Conservation (phyloP, 2,888 invertebrate genomes). For the Leptinotarsa rubiginosa region DNA sequence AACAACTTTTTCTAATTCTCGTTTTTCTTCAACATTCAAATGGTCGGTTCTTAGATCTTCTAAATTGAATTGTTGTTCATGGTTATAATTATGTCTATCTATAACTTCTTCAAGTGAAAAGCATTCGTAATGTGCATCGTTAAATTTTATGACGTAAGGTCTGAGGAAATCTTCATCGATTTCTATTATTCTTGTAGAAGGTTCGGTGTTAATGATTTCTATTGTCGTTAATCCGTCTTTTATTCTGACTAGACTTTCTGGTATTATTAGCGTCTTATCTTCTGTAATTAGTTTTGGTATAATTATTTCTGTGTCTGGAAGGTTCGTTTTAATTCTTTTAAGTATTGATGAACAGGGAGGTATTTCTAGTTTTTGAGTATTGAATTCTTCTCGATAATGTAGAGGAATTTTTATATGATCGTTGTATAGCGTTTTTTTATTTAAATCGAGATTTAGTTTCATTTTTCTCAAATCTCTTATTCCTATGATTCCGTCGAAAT, state of each 20-base stretch:
- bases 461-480: slow-evolving; percentile 32
- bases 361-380: slow-evolving; percentile 11
- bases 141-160: neutral
- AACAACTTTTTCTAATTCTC: slow-evolving; percentile 24
- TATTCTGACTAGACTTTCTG: neutral
- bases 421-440: slow-evolving; percentile 4
- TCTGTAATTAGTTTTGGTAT: neutral
- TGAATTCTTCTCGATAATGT: slow-evolving; percentile 15
- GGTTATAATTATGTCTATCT: neutral
- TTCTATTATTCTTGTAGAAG: slow-evolving; percentile 3
- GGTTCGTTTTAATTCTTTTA: slow-evolving; percentile 18
- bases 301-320: neutral
- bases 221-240: neutral
- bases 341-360: neutral
- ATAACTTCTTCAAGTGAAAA: neutral
- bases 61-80: no score
- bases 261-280: neutral
- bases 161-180: neutral
- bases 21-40: slow-evolving; percentile 29
- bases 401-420: slow-evolving; percentile 20
- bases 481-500: slow-evolving; percentile 40
- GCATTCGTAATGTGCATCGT: slow-evolving; percentile 5
- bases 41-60: slow-evolving; percentile 25
- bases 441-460: slow-evolving; percentile 20
- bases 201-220: slow-evolving; percentile 14